Evolutionary conservation across 2,888 invertebrate genomes (phyloP), one percentile per base, ranked within the genome.

Genomic region (Cantharis rustica): DNA sequence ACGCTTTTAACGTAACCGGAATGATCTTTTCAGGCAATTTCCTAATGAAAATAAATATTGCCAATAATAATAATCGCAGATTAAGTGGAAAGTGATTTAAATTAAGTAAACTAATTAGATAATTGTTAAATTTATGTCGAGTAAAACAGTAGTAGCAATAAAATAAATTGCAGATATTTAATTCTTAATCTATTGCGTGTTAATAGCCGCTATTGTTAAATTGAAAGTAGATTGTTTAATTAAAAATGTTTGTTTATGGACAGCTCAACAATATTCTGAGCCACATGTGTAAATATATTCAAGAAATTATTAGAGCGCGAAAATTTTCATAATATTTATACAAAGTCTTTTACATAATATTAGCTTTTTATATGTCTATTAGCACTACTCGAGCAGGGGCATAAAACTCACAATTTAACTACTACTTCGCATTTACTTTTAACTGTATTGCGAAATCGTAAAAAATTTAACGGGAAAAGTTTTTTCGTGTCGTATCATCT

Each of bases 291-390:
- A 66, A 75, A 78, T 76, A 27, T 74, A 76, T 78, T 74, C 73
- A 61, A 71, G 64, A 64, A 79, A 76, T 80, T 80, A 80, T 80
- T 77, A 80, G 80, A 80, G 79, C 80, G 80, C 73, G 80, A 80
- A 80, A 77, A 80, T 80, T 79, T 80, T 80, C 79, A 79, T 79
- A 80, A 80, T 80, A 79, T 77, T 79, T 79, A 79, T 79, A 72
- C 73, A 74, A 26, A 78, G 68, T 70, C 69, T 77, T 78, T 78
- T 78, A 75, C 80, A 77, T 79, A 80, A 78, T 77, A 72, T 78
- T 73, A 75, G 27, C 75, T 77, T 77, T 77, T 75, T 72, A 75
- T 69, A 68, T 47, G 69, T 72, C 64, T 77, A 77, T 77, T 77
- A 77, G 77, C 75, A 47, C 75, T 75, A 71, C 71, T 71, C 75